These are phyloP conservation scores for Protophormia terraenovae DNA, from an alignment of 2,888 invertebrate genomes.

Conservation along the genomic window DNA sequence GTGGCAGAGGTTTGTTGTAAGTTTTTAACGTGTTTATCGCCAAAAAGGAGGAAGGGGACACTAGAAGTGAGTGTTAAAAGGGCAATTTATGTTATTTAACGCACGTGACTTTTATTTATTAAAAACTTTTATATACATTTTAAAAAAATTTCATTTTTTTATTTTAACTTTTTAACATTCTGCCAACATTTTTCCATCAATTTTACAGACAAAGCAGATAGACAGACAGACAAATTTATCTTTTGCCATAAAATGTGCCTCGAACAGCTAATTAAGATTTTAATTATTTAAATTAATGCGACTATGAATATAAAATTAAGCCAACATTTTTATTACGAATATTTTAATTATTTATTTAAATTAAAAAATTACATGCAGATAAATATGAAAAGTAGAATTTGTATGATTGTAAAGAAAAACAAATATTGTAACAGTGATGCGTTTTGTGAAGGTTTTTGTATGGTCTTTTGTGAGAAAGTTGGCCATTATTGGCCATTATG, in stretches of 20 bases:
- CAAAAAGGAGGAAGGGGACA: neutral
- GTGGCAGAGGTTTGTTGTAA: constrained; percentile 12
- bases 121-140: neutral
- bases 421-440: neutral
- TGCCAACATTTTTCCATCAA: constrained; percentile 12
- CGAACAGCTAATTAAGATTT: constrained; percentile 55
- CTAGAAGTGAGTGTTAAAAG: neutral
- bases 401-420: neutral
- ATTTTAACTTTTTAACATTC: neutral
- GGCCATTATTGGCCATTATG: too few species aligned
- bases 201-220: neutral
- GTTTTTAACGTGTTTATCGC: neutral
- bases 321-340: constrained; percentile 19
- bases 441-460: neutral
- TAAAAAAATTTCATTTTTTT: neutral
- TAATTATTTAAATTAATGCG: constrained; percentile 61
- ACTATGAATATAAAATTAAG: constrained; percentile 49
- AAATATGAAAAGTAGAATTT: neutral
- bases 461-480: too few species aligned
- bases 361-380: neutral
- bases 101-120: constrained; percentile 60
- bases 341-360: constrained; percentile 48
- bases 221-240: neutral
- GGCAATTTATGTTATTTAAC: constrained; percentile 48
- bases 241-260: constrained; percentile 30